These are phyloP conservation scores for Camelus bactrianus DNA, from an alignment of 2,113 vertebrate species.

Conservation along the genomic window DNA sequence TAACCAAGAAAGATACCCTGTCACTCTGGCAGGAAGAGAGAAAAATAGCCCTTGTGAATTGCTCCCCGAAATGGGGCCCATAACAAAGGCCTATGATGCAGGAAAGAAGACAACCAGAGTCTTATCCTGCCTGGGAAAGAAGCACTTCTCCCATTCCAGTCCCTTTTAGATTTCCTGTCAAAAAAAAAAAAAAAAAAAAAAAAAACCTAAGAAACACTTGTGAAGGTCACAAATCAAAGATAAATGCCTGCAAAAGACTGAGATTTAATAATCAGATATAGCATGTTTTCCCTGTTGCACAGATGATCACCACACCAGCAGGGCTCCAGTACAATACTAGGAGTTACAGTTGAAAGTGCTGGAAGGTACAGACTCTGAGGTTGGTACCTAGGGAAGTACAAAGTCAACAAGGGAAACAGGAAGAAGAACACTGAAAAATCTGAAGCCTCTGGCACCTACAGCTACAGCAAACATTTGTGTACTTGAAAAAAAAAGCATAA, in stretches of 20 bases:
- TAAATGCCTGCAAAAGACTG: background rate
- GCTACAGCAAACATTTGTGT: background rate
- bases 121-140: background rate
- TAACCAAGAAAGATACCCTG: background rate
- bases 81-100: background rate
- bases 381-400: background rate
- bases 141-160: background rate
- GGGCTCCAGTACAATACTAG: background rate
- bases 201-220: background rate
- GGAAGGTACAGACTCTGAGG: background rate
- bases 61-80: accelerated
- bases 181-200: background rate
- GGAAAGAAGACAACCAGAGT: background rate
- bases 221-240: background rate
- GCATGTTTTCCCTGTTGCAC: background rate
- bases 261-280: background rate
- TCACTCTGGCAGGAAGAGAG: background rate
- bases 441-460: background rate
- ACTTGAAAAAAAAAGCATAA: background rate
- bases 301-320: background rate
- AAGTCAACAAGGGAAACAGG: background rate
- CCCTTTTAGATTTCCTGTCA: background rate
- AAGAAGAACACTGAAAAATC: background rate
- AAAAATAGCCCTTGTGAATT: background rate
- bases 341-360: background rate